These are phyloP conservation scores for Bolborhynchus lineola DNA, from an alignment of 2,113 vertebrate genomes.

Conservation along the genomic window DNA sequence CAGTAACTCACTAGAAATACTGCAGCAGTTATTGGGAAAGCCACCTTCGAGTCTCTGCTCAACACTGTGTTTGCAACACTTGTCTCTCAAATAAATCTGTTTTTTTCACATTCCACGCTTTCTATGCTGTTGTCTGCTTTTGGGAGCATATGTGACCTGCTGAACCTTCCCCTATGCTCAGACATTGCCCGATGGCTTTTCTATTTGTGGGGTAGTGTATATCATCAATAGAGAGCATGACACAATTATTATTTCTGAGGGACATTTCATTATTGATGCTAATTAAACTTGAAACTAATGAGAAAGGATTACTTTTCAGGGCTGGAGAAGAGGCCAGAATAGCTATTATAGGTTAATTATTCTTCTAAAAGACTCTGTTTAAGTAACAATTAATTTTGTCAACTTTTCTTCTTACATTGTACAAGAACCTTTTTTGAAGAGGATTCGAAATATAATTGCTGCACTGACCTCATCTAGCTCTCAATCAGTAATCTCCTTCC, in stretches of 20 bases:
- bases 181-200: neutral
- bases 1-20: neutral
- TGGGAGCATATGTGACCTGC: neutral
- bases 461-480: constrained; percentile 71
- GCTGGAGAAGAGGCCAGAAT: constrained; percentile 71
- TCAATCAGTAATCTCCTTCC: constrained; percentile 74
- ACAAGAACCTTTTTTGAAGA: constrained; percentile 68
- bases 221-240: neutral
- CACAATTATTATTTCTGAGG: constrained; percentile 58
- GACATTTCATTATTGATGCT: constrained; percentile 69
- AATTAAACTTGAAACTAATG: constrained; percentile 80
- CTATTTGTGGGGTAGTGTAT: neutral
- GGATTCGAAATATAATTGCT: constrained; percentile 73
- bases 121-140: neutral
- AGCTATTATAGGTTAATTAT: constrained; percentile 80
- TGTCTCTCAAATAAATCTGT: neutral
- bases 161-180: neutral
- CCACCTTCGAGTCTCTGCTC: neutral
- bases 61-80: neutral
- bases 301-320: constrained; percentile 75
- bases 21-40: neutral
- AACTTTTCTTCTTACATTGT: constrained; percentile 49
- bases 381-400: constrained; percentile 73
- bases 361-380: constrained; percentile 72
- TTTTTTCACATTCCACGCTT: neutral